Evolutionary conservation across 2,888 invertebrate species (phyloP).

Genomic region (Metellina segmentata): DNA sequence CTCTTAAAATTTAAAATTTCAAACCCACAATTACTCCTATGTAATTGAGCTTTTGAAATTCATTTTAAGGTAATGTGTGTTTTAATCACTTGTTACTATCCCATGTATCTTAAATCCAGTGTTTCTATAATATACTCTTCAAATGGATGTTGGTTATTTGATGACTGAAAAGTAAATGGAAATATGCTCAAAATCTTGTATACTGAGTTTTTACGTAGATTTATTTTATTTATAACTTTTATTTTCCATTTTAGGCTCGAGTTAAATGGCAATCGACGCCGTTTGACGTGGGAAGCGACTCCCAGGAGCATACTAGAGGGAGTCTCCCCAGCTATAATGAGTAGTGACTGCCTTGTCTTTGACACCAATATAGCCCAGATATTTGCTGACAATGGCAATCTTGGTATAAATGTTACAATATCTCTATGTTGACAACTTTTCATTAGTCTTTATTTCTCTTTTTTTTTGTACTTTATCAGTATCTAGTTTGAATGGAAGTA

Average conservation of each 20-base stretch:
- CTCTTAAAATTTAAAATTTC: too few relatives aligned
- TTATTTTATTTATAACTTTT: background rate
- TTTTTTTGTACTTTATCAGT: constrained; percentile 32
- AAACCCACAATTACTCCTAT: too few relatives aligned
- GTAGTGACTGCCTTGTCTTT: constrained; percentile 99
- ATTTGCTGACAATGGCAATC: constrained; percentile 99
- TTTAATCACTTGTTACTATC: too few relatives aligned
- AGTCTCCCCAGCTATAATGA: constrained; percentile 97
- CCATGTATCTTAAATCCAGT: too few relatives aligned
- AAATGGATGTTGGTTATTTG: too few relatives aligned
- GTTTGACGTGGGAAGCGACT: constrained; percentile 99
- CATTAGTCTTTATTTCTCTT: background rate
- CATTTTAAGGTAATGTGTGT: too few relatives aligned
- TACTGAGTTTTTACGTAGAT: too few relatives aligned
- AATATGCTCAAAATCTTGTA: too few relatives aligned
- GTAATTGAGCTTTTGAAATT: background rate
- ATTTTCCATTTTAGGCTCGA: constrained; percentile 87
- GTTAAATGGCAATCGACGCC: constrained; percentile 94
- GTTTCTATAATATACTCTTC: too few relatives aligned
- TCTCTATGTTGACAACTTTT: constrained; percentile 82
- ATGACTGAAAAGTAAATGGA: too few relatives aligned
- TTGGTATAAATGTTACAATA: constrained; percentile 99
- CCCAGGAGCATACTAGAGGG: constrained; percentile 99
- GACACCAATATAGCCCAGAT: constrained; percentile 98
- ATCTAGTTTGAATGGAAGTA: constrained; percentile 23